These are phyloP conservation scores for Lytechinus pictus DNA, from an alignment of 35 echinoderm and acorn worm species.

Conservation along the genomic window DNA sequence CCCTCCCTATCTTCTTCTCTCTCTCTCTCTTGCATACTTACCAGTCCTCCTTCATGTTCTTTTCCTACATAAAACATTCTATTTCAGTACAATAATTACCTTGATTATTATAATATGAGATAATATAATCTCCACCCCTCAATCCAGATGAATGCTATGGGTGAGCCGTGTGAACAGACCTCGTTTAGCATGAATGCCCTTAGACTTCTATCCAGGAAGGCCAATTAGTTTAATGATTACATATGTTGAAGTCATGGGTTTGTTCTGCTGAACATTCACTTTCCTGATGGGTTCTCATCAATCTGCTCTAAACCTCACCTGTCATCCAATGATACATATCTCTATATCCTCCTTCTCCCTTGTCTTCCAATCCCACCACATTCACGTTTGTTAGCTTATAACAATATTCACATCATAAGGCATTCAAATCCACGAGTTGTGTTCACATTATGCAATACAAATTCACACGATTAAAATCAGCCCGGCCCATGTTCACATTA, in stretches of 20 bases:
- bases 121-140: neutral
- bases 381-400: neutral
- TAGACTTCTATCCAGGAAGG: conserved; percentile 26
- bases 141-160: neutral
- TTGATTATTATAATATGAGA: neutral
- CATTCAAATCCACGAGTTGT: neutral
- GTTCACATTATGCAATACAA: neutral
- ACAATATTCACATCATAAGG: neutral
- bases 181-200: neutral
- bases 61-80: neutral
- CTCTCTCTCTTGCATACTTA: neutral
- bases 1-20: neutral
- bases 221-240: conserved; percentile 38
- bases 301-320: conserved; percentile 19
- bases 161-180: neutral
- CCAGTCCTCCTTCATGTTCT: neutral
- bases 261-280: conserved; percentile 32
- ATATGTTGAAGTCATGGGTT: conserved; percentile 42
- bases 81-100: neutral
- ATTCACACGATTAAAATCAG: no score
- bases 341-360: neutral
- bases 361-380: neutral
- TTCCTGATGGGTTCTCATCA: neutral
- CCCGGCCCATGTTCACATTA: no score
- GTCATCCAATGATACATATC: conserved; percentile 23